Percentiles rank a stretch among this genome's conserved stretches.
These are phyloP conservation scores for Gymnogyps californianus DNA, from an alignment of 2,113 vertebrate genomes.

Conservation along the genomic window DNA sequence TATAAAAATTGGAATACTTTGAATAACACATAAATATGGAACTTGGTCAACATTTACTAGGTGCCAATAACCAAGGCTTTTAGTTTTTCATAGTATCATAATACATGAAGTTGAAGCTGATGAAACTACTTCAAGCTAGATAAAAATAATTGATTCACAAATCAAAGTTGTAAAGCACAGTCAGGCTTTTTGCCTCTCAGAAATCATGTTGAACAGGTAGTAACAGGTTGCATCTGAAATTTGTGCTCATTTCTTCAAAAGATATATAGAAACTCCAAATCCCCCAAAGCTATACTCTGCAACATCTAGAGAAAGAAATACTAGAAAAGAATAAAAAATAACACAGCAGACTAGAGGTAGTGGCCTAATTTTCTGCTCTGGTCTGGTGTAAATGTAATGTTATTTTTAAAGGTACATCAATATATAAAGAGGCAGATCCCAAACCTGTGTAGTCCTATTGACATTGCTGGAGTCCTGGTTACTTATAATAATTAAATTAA, in stretches of 20 bases:
- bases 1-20: not conserved
- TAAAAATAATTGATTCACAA: slow-evolving; percentile 33
- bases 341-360: not conserved
- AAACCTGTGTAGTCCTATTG: not conserved
- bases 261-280: not conserved
- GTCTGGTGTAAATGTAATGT: not conserved
- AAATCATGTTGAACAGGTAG: not conserved
- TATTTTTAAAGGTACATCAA: not conserved
- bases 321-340: not conserved
- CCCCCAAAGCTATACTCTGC: not conserved
- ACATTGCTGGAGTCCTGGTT: not conserved
- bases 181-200: not conserved
- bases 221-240: not conserved
- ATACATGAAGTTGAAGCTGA: not conserved
- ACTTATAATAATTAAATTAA: not conserved
- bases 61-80: not conserved
- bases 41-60: not conserved
- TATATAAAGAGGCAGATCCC: not conserved
- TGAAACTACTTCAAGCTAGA: not conserved
- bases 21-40: not conserved
- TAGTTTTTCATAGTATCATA: not conserved
- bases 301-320: not conserved
- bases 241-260: slow-evolving; percentile 8
- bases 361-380: not conserved
- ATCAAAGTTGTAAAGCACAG: not conserved